Evolutionary conservation across 2,113 vertebrate species (phyloP).

Genomic region (Sialia sialis): DNA sequence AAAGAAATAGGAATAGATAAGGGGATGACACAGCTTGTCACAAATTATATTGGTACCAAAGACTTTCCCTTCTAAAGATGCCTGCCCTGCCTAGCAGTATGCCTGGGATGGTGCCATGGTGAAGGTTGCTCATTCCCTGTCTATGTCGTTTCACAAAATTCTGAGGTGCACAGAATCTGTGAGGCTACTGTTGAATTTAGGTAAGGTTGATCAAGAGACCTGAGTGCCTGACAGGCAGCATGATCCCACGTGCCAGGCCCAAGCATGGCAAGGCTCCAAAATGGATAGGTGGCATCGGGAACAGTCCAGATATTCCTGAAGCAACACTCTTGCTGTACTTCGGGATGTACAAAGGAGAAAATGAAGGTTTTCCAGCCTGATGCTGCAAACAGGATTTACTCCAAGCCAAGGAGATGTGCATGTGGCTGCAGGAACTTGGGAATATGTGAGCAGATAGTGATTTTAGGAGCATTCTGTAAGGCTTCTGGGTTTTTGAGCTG

Average conservation of each 20-base stretch:
- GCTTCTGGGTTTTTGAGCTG: neutral
- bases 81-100: neutral
- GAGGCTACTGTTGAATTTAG: neutral
- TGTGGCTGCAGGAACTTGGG: neutral
- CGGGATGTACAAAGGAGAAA: neutral
- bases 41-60: neutral
- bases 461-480: neutral
- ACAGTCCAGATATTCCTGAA: neutral
- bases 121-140: neutral
- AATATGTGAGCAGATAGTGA: neutral
- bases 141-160: fast-evolving
- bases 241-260: fast-evolving
- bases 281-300: neutral
- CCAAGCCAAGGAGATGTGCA: neutral
- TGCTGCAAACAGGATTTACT: neutral
- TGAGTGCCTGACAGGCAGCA: neutral
- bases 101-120: neutral
- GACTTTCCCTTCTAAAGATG: neutral
- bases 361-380: neutral
- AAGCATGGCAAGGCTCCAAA: neutral
- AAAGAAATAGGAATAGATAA: neutral
- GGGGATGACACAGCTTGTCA: neutral
- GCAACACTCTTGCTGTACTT: neutral
- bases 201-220: too few species aligned
- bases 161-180: fast-evolving